Evolutionary conservation across 2,888 invertebrate species (phyloP).

Genomic region (Caenorhabditis virilis): DNA sequence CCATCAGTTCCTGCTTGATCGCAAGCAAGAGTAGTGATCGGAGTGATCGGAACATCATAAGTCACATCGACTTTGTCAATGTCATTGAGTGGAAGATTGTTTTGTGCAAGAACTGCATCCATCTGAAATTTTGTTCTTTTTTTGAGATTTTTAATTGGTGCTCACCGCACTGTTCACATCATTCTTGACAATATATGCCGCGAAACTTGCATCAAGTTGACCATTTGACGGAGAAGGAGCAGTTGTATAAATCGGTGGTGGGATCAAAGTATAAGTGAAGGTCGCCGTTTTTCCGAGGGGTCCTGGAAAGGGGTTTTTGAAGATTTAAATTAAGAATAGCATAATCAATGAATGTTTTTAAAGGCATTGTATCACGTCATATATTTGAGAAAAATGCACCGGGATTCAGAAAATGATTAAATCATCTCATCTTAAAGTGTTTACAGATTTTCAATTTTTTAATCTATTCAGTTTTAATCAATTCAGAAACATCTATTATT

Average conservation of each 20-base stretch:
- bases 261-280: slow-evolving; percentile 6
- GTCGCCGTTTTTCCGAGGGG: slow-evolving; percentile 8
- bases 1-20: neutral
- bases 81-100: slow-evolving; percentile 23
- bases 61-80: neutral
- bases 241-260: slow-evolving; percentile 9
- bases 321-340: too few species aligned
- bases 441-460: too few species aligned
- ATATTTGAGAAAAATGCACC: too few species aligned
- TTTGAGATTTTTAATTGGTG: neutral
- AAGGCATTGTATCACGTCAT: too few species aligned
- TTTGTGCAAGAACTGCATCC: slow-evolving; percentile 15
- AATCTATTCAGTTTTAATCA: too few species aligned
- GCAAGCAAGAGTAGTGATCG: neutral
- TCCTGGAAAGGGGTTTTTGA: too few species aligned
- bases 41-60: neutral
- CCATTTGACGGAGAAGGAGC: neutral
- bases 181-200: slow-evolving; percentile 1
- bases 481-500: too few species aligned
- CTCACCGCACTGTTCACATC: slow-evolving; percentile 12
- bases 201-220: slow-evolving; percentile 5
- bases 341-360: too few species aligned
- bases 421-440: too few species aligned
- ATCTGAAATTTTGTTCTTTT: slow-evolving; percentile 11
- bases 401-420: too few species aligned